Base-by-base conservation (phyloP, 1,140 invertebrate species). In the Microvelia longipes region DNA sequence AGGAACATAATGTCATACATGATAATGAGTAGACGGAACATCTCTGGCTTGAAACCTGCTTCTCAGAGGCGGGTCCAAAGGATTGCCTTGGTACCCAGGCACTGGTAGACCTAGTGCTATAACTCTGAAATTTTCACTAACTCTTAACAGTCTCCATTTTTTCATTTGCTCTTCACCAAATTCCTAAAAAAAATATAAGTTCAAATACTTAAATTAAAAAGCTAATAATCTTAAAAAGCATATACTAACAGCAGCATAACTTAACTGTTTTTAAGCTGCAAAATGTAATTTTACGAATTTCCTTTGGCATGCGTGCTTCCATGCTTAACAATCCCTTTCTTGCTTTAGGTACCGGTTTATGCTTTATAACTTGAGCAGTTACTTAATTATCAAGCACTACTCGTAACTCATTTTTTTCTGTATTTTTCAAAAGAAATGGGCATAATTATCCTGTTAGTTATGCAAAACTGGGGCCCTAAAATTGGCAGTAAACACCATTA, bases 41-140 rank as follows among this genome's bases (percentile, higher is more conserved):
- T 95, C 88, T 77, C 92, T 83, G 0, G 91, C 93, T 80, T 98
- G 96, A 81, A 98, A 98, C 68, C 96, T 82, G 0, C 95, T 97
- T 71, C 96, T 82, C 13, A 98, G 81, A 0, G 96, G 96, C 15
- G 96, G 96, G 85, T 98, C 96, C 14, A 98, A 80, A 0, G 94
- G 91, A 78, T 98, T 94, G 1, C 96, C 96, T 71, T 86, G 85
- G 74, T 79, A 82, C 68, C 80, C 84, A n/a, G 94, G 92, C 14
- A 93, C 88, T 5, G 94, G 93, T 67, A 96, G 77, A 19, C 94
- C 94, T 15, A 97, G 79, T 0, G 93, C 94, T 68, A 96, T 90
- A 11, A 97, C 92, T 29, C 94, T 83, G 78, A 98, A 98, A 75
- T 94, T 85, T 77, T 97, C 91, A 75, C 88, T 89, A 0, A 96